Base-by-base conservation (phyloP, 2,113 vertebrate species). In the Thamnophis sirtalis region DNA sequence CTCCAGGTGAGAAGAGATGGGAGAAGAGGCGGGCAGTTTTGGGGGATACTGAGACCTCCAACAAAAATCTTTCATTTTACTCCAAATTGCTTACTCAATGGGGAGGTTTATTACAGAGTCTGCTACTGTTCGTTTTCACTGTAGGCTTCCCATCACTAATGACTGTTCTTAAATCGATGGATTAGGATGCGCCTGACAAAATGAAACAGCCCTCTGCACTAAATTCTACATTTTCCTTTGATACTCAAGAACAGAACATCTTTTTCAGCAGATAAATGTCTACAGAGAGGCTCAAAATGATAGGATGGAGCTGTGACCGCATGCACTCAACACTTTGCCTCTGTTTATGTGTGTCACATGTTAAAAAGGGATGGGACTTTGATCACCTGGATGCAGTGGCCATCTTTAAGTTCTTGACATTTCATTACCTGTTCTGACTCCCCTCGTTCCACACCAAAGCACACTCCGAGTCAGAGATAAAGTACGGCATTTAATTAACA, bases 1-100 rank as follows among this genome's bases (percentile, higher is more conserved):
- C 87, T 93, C 92, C 87, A 97, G 95, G 95, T 96, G 93, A 88
- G 90, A 60, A 9, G 0, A 63, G 49, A 17, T 21, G n/a, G 73
- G 33, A 43, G 28, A 5, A n/a, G 17, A n/a, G 17, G 33, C 8
- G n/a, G 15, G 24, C 50, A 15, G 2, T 26, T 21, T 60, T n/a
- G 6, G 24, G 53, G 54, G 22, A 63, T 38, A 85, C 19, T 1
- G 19, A 89, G 28, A 9, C 3, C 73, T 6, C 17, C 3, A 80
- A 43, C 73, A 26, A 11, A 13, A 24, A 58, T 51, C 17, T 49
- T 51, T 85, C 2, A 86, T 51, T 51, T 24, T 17, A n/a, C 86
- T 51, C 17, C 54, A 60, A 33, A 21, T 60, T 56, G 21, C 10
- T 84, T 56, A 19, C 53, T 43, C 24, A 26, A 22, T 56, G 33